A percentile compares a stretch with the other conserved stretches of the same genome.
phyloP scores from a whole-genome alignment of 2,797 vertebrate species.

The Lagodon rhomboides region DNA sequence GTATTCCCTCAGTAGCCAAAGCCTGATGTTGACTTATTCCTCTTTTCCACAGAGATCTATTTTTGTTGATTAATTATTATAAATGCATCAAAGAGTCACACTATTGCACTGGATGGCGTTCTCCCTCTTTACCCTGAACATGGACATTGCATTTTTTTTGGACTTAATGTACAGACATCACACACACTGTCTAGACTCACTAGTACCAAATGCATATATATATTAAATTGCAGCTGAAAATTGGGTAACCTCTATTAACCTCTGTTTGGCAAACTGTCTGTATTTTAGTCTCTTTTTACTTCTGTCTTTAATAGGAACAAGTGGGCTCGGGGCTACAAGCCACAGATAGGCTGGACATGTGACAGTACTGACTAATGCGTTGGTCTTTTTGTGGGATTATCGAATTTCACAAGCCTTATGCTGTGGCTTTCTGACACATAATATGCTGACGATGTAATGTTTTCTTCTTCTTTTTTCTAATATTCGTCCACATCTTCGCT shows the following conservation, averaged over 20 bases:
- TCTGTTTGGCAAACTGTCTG: background rate
- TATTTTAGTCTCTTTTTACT: background rate
- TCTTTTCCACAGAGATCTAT: background rate
- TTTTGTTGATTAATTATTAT: background rate
- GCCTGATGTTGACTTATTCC: background rate
- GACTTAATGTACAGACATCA: background rate
- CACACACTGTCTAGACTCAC: too few species aligned
- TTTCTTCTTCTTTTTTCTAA: background rate
- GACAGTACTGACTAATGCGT: background rate
- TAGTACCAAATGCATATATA: background rate
- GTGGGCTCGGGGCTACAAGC: slow-evolving; percentile 3
- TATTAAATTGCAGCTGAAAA: background rate
- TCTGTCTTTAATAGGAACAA: background rate
- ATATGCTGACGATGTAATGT: background rate
- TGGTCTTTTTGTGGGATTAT: background rate
- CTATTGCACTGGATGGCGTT: background rate
- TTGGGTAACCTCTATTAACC: too few species aligned
- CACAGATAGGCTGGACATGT: background rate
- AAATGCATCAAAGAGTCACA: slow-evolving; percentile 15
- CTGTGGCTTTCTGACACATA: background rate
- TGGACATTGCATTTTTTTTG: slow-evolving; percentile 1
- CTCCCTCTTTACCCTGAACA: background rate
- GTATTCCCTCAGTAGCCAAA: background rate
- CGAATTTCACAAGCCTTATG: background rate
- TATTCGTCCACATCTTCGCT: background rate